These are phyloP conservation scores for Rhadina sibilatrix DNA, from an alignment of 2,113 vertebrate genomes.

Conservation along the genomic window DNA sequence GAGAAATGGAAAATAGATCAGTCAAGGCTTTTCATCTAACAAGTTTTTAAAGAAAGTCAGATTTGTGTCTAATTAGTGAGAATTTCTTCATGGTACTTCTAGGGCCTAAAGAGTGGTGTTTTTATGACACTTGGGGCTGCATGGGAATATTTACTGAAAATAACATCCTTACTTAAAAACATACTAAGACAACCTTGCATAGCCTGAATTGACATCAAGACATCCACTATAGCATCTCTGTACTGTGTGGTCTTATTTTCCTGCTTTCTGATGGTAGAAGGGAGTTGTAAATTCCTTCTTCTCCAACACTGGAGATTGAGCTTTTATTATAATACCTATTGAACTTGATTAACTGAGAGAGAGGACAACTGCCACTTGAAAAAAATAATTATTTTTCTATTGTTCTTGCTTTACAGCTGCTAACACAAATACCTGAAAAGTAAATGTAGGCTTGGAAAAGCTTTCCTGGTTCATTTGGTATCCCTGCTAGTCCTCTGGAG, in stretches of 20 bases:
- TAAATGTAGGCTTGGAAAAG: not conserved
- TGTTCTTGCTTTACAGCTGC: not conserved
- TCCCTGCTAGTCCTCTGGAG: not conserved
- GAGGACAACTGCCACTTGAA: not conserved
- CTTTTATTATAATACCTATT: not conserved
- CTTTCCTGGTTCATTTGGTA: not conserved
- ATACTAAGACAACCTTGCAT: not conserved
- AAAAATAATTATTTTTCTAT: not conserved
- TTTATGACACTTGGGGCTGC: not conserved
- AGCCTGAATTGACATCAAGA: not conserved
- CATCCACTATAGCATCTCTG: not conserved
- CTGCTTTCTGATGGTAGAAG: not conserved
- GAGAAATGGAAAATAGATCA: slow-evolving; percentile 40
- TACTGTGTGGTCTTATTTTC: not conserved
- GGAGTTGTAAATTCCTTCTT: not conserved
- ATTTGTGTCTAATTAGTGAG: slow-evolving; percentile 28
- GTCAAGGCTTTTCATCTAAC: slow-evolving; percentile 37
- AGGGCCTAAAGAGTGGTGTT: not conserved
- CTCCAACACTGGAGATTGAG: not conserved
- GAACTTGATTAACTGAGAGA: not conserved
- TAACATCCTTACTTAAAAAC: not conserved
- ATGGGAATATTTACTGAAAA: slow-evolving; percentile 11
- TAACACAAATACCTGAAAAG: not conserved
- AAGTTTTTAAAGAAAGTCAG: not conserved
- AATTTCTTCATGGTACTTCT: not conserved